These are phyloP conservation scores for Mycogona germanica DNA, from an alignment of 2,888 invertebrate genomes.

Conservation along the genomic window DNA sequence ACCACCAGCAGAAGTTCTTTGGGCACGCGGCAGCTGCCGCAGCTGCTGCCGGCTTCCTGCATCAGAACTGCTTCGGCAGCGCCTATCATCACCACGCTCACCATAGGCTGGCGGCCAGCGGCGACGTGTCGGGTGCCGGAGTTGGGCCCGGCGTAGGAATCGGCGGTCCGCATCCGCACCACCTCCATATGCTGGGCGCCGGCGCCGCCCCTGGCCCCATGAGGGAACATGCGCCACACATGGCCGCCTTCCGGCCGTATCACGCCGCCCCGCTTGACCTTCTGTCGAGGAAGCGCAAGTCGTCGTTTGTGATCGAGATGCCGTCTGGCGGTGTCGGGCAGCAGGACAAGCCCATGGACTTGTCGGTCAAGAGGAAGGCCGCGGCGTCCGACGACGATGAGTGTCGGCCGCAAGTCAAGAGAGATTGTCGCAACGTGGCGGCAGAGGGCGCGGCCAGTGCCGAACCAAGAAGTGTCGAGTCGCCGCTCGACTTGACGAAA, in stretches of 20 bases:
- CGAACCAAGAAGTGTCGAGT: not conserved
- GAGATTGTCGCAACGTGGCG: not conserved
- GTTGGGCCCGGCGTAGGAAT: no score
- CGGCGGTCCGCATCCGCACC: no score
- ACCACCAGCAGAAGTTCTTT: slow-evolving; percentile 12
- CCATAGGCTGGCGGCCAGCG: slow-evolving; percentile 7
- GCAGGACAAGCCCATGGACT: slow-evolving; percentile 29
- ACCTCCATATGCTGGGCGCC: not conserved
- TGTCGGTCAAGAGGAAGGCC: slow-evolving; percentile 23
- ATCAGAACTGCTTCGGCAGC: slow-evolving; percentile 4
- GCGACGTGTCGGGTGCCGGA: not conserved
- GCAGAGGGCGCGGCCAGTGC: slow-evolving; percentile 5
- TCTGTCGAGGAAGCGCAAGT: slow-evolving; percentile 17
- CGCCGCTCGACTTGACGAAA: slow-evolving; percentile 12
- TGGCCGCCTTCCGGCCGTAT: slow-evolving; percentile 13
- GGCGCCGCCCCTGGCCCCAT: not conserved
- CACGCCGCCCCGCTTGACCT: slow-evolving; percentile 9
- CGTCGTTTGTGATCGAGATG: slow-evolving; percentile 4
- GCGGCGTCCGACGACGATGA: not conserved
- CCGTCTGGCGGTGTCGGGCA: slow-evolving; percentile 23
- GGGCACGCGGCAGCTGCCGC: slow-evolving; percentile 10
- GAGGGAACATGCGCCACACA: no score
- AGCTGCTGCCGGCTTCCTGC: slow-evolving; percentile 6
- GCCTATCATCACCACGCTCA: no score
- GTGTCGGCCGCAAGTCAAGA: not conserved